Evolutionary conservation across 2,888 invertebrate genomes (phyloP).

Genomic region (Aphodius granarius): DNA sequence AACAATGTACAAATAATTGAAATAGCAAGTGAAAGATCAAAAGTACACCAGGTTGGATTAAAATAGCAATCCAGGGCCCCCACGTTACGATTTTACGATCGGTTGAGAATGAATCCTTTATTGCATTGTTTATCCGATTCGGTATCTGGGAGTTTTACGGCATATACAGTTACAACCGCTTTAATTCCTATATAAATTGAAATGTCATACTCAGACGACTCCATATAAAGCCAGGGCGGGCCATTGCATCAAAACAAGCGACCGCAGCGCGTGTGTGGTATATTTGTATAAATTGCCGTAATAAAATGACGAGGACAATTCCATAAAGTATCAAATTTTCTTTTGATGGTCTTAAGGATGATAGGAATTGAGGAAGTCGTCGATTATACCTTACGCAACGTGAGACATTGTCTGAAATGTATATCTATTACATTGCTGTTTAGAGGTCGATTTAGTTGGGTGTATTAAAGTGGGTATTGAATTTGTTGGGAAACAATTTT

Average conservation of each 20-base stretch:
- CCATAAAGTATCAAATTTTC: not conserved
- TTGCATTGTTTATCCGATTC: not conserved
- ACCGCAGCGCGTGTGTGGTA: not conserved
- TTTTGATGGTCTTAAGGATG: too few species aligned
- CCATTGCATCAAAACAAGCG: not conserved
- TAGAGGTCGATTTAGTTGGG: not conserved
- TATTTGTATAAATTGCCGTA: not conserved
- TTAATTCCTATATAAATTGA: not conserved
- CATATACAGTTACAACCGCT: not conserved
- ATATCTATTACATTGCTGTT: not conserved
- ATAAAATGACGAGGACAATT: not conserved
- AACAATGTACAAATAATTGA: not conserved
- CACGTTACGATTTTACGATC: not conserved
- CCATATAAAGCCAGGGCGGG: not conserved
- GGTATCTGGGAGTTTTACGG: not conserved
- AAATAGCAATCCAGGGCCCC: not conserved
- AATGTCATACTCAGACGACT: not conserved
- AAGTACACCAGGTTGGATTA: not conserved
- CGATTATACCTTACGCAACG: too few species aligned
- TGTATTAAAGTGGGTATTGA: not conserved
- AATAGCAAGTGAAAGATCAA: not conserved
- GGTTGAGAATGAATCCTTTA: not conserved
- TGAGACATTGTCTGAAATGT: too few species aligned
- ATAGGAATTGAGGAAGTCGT: not conserved
- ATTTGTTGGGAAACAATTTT: not conserved